These are phyloP conservation scores for Aporrectodea caliginosa DNA, from an alignment of 1,140 invertebrate genomes.

Conservation along the genomic window DNA sequence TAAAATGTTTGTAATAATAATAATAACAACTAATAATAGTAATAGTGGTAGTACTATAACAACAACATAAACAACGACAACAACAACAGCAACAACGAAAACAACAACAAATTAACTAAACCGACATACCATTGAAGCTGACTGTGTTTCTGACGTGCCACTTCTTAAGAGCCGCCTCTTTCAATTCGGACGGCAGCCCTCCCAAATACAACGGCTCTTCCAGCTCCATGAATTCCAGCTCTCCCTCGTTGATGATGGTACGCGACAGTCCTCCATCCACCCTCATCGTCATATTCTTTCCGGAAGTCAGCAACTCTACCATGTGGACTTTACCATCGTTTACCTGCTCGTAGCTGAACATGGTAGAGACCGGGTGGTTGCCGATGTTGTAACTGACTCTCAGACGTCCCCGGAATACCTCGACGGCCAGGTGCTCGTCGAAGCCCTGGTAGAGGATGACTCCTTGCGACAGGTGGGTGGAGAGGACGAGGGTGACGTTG, in stretches of 20 bases:
- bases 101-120: too few species aligned
- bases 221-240: constrained; percentile 78
- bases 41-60: too few species aligned
- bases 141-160: constrained; percentile 90
- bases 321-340: constrained; percentile 44
- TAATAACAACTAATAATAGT: too few species aligned
- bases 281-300: constrained; percentile 89
- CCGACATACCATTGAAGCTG: constrained; percentile 86
- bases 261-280: constrained; percentile 80
- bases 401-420: constrained; percentile 88
- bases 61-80: too few species aligned
- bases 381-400: constrained; percentile 93
- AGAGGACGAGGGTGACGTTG: constrained; percentile 93
- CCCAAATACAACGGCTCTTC: constrained; percentile 88
- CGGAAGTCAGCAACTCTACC: constrained; percentile 75
- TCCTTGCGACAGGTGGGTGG: constrained; percentile 83
- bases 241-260: constrained; percentile 90
- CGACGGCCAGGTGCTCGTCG: constrained; percentile 76
- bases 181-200: constrained; percentile 79
- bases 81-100: too few species aligned
- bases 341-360: constrained; percentile 81
- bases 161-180: constrained; percentile 75
- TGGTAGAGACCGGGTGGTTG: constrained; percentile 93
- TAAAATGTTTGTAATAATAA: too few species aligned
- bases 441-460: constrained; percentile 82